Percentiles rank a stretch among this genome's conserved stretches.
These are phyloP conservation scores for Sylvietta virens DNA, from an alignment of 2,113 vertebrate genomes.

Conservation along the genomic window DNA sequence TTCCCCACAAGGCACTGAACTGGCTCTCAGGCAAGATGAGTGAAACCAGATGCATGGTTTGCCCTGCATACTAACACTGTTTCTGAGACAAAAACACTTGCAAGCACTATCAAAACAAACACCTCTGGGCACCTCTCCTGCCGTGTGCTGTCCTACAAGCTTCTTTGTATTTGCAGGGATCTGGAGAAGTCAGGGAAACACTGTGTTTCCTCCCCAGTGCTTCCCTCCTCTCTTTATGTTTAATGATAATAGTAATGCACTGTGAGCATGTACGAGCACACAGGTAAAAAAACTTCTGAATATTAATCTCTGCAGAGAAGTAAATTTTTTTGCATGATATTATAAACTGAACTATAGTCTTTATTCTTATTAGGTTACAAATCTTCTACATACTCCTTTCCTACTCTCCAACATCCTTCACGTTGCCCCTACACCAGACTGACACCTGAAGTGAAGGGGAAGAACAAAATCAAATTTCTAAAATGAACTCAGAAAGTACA, in stretches of 20 bases:
- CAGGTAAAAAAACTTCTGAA: background rate
- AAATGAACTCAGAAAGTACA: background rate
- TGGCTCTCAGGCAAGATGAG: background rate
- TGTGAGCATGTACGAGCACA: background rate
- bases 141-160: background rate
- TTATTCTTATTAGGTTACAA: background rate
- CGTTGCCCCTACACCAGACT: background rate
- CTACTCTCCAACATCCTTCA: background rate
- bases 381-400: background rate
- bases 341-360: background rate
- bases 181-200: background rate
- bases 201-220: background rate
- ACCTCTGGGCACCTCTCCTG: background rate
- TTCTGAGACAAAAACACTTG: background rate
- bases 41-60: background rate
- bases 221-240: background rate
- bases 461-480: background rate
- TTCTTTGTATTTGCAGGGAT: background rate
- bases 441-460: background rate
- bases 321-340: background rate
- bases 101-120: background rate
- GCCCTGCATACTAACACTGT: background rate
- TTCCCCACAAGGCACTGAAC: background rate
- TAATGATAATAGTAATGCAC: background rate
- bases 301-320: background rate